These are phyloP conservation scores for Andrena praecox DNA, from an alignment of 2,888 invertebrate genomes.

Conservation along the genomic window DNA sequence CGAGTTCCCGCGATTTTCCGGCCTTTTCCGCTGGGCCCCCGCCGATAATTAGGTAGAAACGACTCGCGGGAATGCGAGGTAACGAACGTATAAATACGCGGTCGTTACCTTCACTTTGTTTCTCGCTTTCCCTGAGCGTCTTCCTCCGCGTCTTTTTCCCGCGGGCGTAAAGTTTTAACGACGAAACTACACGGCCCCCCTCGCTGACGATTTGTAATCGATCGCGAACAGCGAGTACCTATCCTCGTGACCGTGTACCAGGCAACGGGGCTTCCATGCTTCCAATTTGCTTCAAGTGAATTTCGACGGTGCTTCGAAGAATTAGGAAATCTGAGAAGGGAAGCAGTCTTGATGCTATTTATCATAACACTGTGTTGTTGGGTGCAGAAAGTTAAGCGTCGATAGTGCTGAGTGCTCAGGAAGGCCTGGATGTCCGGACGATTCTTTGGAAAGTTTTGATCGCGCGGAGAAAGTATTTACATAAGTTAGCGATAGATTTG, in stretches of 20 bases:
- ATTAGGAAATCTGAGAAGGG: no score
- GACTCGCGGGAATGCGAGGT: not conserved
- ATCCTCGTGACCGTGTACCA: not conserved
- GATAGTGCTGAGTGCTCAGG: no score
- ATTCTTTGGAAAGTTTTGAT: no score
- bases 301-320: no score
- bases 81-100: conserved; percentile 43
- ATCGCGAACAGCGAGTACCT: not conserved
- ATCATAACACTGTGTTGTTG: no score
- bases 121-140: not conserved
- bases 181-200: conserved; percentile 27
- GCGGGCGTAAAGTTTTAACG: conserved; percentile 44
- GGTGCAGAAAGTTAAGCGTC: no score
- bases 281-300: no score
- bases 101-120: not conserved
- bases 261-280: no score
- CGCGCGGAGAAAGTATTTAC: no score
- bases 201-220: conserved; percentile 44
- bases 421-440: no score
- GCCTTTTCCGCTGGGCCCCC: not conserved
- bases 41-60: conserved; percentile 34
- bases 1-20: not conserved
- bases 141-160: not conserved
- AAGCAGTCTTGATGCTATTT: no score
- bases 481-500: no score